Evolutionary conservation across 2,797 vertebrate genomes (phyloP).

Genomic region (Xiphophorus birchmanni): DNA sequence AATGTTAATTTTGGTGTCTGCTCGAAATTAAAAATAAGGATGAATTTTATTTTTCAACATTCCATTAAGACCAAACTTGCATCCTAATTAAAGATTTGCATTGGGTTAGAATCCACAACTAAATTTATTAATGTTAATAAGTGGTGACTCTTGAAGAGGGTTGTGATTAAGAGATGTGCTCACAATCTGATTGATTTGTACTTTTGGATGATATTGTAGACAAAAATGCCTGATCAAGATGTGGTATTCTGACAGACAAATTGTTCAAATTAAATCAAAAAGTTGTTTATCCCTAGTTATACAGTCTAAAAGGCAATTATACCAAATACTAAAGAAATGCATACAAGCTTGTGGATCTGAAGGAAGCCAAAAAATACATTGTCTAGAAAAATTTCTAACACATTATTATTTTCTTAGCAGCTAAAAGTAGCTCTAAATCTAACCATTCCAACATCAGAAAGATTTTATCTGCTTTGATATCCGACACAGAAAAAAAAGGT

Average conservation of each 20-base stretch:
- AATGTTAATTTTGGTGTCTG: constrained; percentile 13
- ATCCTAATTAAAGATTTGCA: not conserved
- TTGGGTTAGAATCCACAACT: not conserved
- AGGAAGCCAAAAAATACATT: not conserved
- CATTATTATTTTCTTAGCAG: not conserved
- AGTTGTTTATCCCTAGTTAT: not conserved
- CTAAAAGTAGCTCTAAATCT: not conserved
- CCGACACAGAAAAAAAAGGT: not conserved
- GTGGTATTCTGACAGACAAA: not conserved
- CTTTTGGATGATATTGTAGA: not conserved
- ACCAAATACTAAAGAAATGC: not conserved
- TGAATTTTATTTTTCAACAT: not conserved
- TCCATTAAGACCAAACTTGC: not conserved
- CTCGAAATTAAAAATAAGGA: not conserved
- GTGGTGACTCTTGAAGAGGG: not conserved
- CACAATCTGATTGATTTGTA: not conserved
- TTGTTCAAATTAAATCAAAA: not conserved
- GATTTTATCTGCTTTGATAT: not conserved
- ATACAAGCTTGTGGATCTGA: not conserved
- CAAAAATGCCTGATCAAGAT: not conserved
- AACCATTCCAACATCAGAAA: not conserved
- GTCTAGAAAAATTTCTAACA: not conserved
- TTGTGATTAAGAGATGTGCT: not conserved
- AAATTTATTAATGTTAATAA: not conserved
- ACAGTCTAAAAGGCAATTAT: not conserved